A percentile compares a stretch with the other conserved stretches of the same genome.
Evolutionary conservation across 2,888 invertebrate species (phyloP).

Genomic region (Idaea straminata): DNA sequence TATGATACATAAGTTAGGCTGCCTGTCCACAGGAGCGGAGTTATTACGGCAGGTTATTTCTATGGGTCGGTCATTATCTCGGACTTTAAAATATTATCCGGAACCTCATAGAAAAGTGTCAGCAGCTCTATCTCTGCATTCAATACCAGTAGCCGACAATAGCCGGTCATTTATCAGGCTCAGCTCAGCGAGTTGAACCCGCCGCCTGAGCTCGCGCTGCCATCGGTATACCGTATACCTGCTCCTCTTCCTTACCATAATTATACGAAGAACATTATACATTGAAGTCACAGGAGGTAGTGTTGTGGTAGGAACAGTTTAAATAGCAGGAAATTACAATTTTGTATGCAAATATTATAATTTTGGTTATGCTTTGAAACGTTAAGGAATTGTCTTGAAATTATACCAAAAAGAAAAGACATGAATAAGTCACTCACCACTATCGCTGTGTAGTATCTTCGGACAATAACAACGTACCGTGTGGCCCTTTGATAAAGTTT

Average conservation of each 20-base stretch:
- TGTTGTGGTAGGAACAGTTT: not conserved
- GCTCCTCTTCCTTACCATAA: not conserved
- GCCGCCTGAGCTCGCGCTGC: slow-evolving; percentile 10
- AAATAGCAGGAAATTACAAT: too few relatives aligned
- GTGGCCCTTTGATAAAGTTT: too few relatives aligned
- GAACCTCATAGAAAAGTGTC: not conserved
- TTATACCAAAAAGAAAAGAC: too few relatives aligned
- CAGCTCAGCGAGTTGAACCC: slow-evolving; percentile 35
- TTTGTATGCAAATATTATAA: too few relatives aligned
- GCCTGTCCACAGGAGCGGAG: too few relatives aligned
- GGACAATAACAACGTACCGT: too few relatives aligned
- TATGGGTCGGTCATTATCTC: not conserved
- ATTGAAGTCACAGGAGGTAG: not conserved
- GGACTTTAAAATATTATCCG: not conserved
- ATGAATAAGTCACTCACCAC: too few relatives aligned
- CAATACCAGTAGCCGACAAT: slow-evolving; percentile 47
- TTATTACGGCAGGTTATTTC: not conserved
- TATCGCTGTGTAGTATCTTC: too few relatives aligned
- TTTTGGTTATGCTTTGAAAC: too few relatives aligned
- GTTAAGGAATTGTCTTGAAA: too few relatives aligned
- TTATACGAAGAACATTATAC: not conserved
- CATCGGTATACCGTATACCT: not conserved
- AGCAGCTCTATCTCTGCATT: slow-evolving; percentile 2
- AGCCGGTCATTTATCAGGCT: slow-evolving; percentile 45
- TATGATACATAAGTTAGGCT: too few relatives aligned